Conservation (phyloP, 2,888 invertebrate species). For the Apodemia mormo region DNA sequence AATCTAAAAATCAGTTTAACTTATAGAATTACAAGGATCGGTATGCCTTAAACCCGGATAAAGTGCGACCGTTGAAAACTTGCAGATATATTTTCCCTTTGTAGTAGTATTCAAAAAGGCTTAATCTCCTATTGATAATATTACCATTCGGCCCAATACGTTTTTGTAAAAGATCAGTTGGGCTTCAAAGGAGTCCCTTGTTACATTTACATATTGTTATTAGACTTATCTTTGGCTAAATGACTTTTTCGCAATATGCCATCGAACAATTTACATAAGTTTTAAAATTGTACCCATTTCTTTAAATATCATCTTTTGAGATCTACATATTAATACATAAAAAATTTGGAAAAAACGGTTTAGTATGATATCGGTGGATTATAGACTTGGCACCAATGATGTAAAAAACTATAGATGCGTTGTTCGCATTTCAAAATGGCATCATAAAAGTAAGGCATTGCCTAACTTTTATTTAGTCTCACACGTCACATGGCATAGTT, state of each 20-base stretch:
- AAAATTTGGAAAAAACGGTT: too few species aligned
- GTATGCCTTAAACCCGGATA: not conserved
- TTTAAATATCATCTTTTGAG: not conserved
- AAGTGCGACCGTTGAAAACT: conserved; percentile 12
- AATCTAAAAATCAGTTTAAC: not conserved
- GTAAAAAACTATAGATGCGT: too few species aligned
- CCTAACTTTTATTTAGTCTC: too few species aligned
- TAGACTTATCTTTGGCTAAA: conserved; percentile 16
- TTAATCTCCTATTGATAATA: conserved; percentile 36
- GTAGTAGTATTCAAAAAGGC: conserved; percentile 28
- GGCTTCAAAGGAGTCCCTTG: conserved; percentile 7
- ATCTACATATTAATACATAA: too few species aligned
- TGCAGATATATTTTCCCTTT: conserved; percentile 15
- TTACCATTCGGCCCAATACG: conserved; percentile 31
- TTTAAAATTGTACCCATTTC: not conserved
- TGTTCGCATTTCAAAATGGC: too few species aligned
- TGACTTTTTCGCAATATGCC: conserved; percentile 10
- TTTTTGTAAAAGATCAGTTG: conserved; percentile 25
- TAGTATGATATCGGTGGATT: too few species aligned
- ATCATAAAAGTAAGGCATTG: too few species aligned
- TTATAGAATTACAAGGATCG: not conserved
- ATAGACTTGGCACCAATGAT: too few species aligned
- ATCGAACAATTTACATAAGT: not conserved
- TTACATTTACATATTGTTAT: conserved; percentile 17
- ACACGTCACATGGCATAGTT: too few species aligned